Evolutionary conservation across 1,140 invertebrate species (phyloP), one percentile per base, ranked within the genome.

Genomic region (Bombus confusus): DNA sequence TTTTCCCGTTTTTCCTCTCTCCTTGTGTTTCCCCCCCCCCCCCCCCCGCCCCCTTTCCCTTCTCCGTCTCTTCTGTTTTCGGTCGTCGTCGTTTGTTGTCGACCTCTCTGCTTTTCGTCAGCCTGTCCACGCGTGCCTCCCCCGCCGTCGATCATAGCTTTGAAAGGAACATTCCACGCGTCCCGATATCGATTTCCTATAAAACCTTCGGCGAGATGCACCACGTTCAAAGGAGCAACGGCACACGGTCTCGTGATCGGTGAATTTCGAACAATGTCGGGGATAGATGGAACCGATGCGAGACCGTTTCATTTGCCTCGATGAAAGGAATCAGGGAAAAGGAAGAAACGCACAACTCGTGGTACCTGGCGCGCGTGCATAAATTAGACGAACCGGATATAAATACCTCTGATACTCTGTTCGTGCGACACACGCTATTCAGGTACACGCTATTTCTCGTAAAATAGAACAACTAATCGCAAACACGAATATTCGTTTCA

Each of bases 191-290:
- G 83, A 85, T 85, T 85, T 85, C 83, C 83, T 85, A 85, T 85
- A 80, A 85, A 85, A 80, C 83, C 83, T 80, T 80, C 83, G 31
- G 83, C 57, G 77, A 85, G 77, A 80, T 85, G 57, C 83, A 41
- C 68, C 77, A 57, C 83, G 75, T 69, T 85, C 83, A 85, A 85
- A 85, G 83, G 76, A 85, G 76, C 83, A 72, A 6, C 77, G 57
- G 76, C 47, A 59, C 76, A 80, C 52, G 77, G 77, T 15, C 83
- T 79, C 68, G 83, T 79, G 77, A 77, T 85, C 75, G 76, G 68
- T 85, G 83, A 85, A 85, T 85, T 85, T 85, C 72, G 83, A 85
- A 85, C 83, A 85, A 85, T 85, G 83, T 72, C 83, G 83, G 75
- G 62, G 12, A 41, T 76, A 68, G 81, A 77, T 77, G 57, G 75